phyloP scores from a whole-genome alignment of 2,888 invertebrate species.

The Salpingus planirostris region DNA sequence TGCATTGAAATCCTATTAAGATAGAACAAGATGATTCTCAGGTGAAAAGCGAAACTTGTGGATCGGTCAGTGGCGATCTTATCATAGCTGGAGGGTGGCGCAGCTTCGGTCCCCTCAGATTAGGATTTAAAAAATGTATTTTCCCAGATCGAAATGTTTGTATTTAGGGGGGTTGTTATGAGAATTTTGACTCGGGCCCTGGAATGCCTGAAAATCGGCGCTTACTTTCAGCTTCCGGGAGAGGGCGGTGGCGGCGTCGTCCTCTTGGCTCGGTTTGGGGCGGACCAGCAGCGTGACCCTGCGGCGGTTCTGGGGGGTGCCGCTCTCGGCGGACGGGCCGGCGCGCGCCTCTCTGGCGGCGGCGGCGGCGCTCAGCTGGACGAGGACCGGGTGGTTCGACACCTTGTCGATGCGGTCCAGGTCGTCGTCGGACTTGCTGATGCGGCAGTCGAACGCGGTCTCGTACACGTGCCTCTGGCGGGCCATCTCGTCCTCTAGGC shows the following conservation, averaged over 20 bases:
- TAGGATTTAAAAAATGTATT: too few species aligned
- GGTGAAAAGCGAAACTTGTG: too few species aligned
- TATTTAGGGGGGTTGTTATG: too few species aligned
- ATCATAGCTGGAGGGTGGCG: too few species aligned
- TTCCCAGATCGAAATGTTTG: too few species aligned
- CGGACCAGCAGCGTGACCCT: conserved; percentile 47
- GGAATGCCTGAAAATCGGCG: too few species aligned
- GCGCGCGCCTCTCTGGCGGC: conserved; percentile 29
- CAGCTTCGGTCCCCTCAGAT: too few species aligned
- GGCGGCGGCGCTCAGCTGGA: conserved; percentile 46
- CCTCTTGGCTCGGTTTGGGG: conserved; percentile 52
- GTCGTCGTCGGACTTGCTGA: conserved; percentile 70
- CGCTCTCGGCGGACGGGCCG: conserved; percentile 24
- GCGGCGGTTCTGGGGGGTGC: conserved; percentile 45
- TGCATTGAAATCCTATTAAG: too few species aligned
- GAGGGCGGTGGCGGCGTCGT: conserved; percentile 44
- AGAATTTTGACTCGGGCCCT: too few species aligned
- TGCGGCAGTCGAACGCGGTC: conserved; percentile 83
- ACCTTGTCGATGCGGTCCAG: conserved; percentile 74
- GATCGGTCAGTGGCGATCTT: too few species aligned
- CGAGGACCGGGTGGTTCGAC: conserved; percentile 68
- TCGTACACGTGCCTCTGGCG: conserved; percentile 73
- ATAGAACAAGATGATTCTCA: too few species aligned
- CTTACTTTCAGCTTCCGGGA: conserved; percentile 43
- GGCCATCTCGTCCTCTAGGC: conserved; percentile 51